phyloP scores from a whole-genome alignment of 1,140 invertebrate genomes.

The Orussus abietinus region DNA sequence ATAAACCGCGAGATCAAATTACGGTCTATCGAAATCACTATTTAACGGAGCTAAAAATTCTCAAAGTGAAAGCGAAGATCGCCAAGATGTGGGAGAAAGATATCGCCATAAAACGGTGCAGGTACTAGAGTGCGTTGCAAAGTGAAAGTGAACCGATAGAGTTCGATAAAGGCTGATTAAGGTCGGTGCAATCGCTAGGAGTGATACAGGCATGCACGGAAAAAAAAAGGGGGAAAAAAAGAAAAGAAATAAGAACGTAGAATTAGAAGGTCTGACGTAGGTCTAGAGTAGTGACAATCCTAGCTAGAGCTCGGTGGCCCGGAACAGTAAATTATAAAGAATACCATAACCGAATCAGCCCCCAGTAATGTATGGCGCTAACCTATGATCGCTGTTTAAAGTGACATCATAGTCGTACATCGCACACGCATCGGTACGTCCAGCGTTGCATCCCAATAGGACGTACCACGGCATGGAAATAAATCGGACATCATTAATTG shows the following conservation, averaged over 20 bases:
- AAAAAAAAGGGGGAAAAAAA: constrained; percentile 12
- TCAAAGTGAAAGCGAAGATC: no score
- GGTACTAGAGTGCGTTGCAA: no score
- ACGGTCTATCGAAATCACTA: no score
- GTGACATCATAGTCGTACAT: constrained; percentile 50
- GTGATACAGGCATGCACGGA: constrained; percentile 2
- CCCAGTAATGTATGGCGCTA: constrained; percentile 47
- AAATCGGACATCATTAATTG: constrained; percentile 40
- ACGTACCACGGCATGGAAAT: constrained; percentile 52
- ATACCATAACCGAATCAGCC: constrained; percentile 44
- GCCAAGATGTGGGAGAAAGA: no score
- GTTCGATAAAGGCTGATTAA: no score
- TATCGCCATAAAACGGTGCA: no score
- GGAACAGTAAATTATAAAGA: constrained; percentile 29
- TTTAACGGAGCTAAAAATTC: no score
- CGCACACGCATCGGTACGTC: constrained; percentile 45
- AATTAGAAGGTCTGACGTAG: no score
- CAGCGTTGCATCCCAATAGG: constrained; percentile 50
- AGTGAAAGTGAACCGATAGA: no score
- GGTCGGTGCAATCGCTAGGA: no score
- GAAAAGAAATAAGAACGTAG: constrained; percentile 16
- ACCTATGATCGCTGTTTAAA: constrained; percentile 54
- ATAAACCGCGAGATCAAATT: no score
- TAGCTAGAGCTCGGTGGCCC: constrained; percentile 18
- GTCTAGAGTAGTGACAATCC: constrained; percentile 17